Base-by-base conservation (phyloP, 2,888 invertebrate species). In the Cactoblastis cactorum region DNA sequence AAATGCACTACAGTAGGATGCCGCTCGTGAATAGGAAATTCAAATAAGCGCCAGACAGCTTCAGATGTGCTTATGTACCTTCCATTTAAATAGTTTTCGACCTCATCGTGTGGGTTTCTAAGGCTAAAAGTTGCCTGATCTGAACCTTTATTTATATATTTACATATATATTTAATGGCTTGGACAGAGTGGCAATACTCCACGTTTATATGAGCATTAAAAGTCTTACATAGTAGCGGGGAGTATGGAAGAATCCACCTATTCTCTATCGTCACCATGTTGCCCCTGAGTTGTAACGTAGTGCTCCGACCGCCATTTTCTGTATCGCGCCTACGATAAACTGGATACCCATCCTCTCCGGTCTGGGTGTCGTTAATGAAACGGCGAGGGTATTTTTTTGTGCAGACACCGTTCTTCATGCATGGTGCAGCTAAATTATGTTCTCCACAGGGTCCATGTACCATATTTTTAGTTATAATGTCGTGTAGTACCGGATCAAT, bases 281-380 rank as follows among this genome's bases (percentile, higher is more conserved):
- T 17, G 1, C 37, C 37, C n/a, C 15, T 15, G 37, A 17, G 5
- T 8, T 17, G 2, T 17, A 17, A 6, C 2, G 14, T 37, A 8
- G 17, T 9, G 4, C 1, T 37, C 4, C 9, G 15, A 1, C 37
- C 37, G 1, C 37, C 37, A 37, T 37, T 17, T 17, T 17, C 37
- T 2, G 17, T 1, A 12, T n/a, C n/a, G 2, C 34, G n/a, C 2
- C 34, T n/a, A n/a, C 34, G n/a, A 12, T 34, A 34, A 12, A 12
- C 12, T 34, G 34, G 34, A 12, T 34, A 34, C 3, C 34, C 34
- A 17, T 77, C 70, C 28, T 59, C 59, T 8, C 65, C 67, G 14
- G 69, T 74, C 39, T 62, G n/a, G n/a, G n/a, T 78, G 43, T 72
- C 66, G n/a, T 39, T 45, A 18, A n/a, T n/a, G n/a, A n/a, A n/a